These are phyloP conservation scores for Acleris literana DNA, from an alignment of 2,888 invertebrate genomes.

Conservation along the genomic window DNA sequence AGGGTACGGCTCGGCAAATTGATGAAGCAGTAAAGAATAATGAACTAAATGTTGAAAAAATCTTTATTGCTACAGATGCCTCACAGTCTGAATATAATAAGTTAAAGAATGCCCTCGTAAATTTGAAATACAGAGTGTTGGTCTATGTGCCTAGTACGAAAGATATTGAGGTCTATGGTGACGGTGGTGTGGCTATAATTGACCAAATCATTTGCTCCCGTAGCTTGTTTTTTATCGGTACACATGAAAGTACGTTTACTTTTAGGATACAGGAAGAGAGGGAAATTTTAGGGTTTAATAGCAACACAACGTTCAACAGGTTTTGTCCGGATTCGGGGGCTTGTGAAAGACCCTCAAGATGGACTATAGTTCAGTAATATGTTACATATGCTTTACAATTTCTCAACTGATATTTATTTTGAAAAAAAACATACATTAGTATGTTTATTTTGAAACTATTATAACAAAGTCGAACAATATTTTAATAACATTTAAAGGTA, in stretches of 20 bases:
- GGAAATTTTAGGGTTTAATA: conserved; percentile 94
- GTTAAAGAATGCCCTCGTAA: conserved; percentile 70
- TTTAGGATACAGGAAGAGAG: conserved; percentile 98
- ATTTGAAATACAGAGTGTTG: conserved; percentile 57
- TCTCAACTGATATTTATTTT: too few relatives aligned
- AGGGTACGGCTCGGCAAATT: conserved; percentile 90
- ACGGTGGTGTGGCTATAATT: conserved; percentile 95
- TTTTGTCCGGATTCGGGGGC: conserved; percentile 23
- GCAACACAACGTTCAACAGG: conserved; percentile 25
- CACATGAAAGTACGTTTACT: conserved; percentile 97
- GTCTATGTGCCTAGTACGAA: conserved; percentile 67
- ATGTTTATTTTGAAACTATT: too few relatives aligned
- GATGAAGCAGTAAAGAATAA: conserved; percentile 81
- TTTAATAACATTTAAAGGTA: too few relatives aligned
- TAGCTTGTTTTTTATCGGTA: conserved; percentile 94
- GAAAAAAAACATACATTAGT: too few relatives aligned
- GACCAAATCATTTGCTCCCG: conserved; percentile 98
- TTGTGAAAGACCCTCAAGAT: conserved; percentile 27
- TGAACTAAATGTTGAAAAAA: conserved; percentile 57
- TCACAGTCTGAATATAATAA: conserved; percentile 79
- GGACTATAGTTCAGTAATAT: conserved; percentile 26
- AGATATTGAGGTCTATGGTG: conserved; percentile 82
- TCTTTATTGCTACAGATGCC: conserved; percentile 95
- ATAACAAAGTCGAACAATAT: too few relatives aligned
- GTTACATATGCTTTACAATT: too few relatives aligned